Evolutionary conservation across 2,797 vertebrate genomes (phyloP), one percentile per base, ranked within the genome.

Genomic region (Sus cebifrons): DNA sequence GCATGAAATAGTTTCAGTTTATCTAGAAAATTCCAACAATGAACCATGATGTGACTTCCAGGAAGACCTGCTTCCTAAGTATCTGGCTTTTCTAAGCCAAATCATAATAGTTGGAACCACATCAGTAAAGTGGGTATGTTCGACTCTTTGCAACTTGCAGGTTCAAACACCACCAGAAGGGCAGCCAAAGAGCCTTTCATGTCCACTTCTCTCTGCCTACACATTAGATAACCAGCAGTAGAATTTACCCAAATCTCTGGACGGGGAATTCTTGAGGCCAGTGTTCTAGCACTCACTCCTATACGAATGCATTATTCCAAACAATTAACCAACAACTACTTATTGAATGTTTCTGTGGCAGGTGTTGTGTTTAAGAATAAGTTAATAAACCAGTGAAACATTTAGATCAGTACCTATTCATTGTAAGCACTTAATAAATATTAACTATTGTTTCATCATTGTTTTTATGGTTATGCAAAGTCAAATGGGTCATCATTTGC

Each of bases 71-170:
- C 56, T 77, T 54, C 7, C 36, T 79, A 68, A 52, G 6, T 91
- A 68, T 89, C 49, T 93, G 77, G 52, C 14, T 68, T 88, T 73
- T 68, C 40, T 70, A 74, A 92, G 36, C n/a, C 36, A 95, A 84
- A 29, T 77, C 56, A 71, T 73, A 78, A 87, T 49, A 77, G 29
- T 27, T 52, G 5, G 3, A 70, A 60, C 23, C 20, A 67, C 14
- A 67, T 32, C 32, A 54, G 20, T 56, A 56, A 79, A 25, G 1
- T n/a, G 23, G 44, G 23, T 71, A 40, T 7, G 4, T 60, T 62
- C 60, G 70, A 6, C 20, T 65, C 52, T 82, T 64, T 85, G 79
- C 27, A 27, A 86, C 18, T 52, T 74, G 23, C 7, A 15, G 8
- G 87, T 81, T 52, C 16, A 54, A 89, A 70, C 52, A 96, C 58